phyloP scores from a whole-genome alignment of 2,888 invertebrate species.

The Mermis nigrescens region DNA sequence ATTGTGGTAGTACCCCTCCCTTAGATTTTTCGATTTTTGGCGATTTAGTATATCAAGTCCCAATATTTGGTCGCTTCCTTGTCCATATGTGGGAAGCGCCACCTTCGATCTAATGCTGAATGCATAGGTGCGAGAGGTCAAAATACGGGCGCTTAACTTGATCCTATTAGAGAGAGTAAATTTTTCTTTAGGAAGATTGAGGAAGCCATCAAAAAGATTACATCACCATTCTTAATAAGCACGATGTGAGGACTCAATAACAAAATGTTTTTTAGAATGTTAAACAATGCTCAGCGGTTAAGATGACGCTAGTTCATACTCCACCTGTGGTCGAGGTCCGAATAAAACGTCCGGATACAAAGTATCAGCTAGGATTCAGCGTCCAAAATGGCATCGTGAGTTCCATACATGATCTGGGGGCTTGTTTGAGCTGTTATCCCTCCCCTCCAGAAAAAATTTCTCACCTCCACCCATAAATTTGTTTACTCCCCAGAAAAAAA shows the following conservation, averaged over 20 bases:
- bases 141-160: too few relatives aligned
- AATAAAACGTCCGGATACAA: conserved; percentile 94
- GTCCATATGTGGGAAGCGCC: too few relatives aligned
- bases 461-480: not conserved
- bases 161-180: not conserved
- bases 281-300: conserved; percentile 92
- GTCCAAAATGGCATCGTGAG: conserved; percentile 96
- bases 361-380: conserved; percentile 97
- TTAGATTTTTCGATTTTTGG: too few relatives aligned
- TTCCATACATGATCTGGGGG: conserved; percentile 19
- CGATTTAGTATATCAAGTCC: too few relatives aligned
- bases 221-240: too few relatives aligned
- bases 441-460: not conserved
- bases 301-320: conserved; percentile 93
- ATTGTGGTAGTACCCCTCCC: too few relatives aligned
- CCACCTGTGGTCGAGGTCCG: conserved; percentile 98
- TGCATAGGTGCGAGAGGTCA: too few relatives aligned
- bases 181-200: too few relatives aligned
- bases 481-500: not conserved
- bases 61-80: too few relatives aligned
- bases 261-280: conserved; percentile 47
- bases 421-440: not conserved
- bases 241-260: not conserved
- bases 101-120: too few relatives aligned
- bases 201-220: too few relatives aligned